phyloP scores from a whole-genome alignment of 2,113 vertebrate genomes.

The Nettapus auritus region DNA sequence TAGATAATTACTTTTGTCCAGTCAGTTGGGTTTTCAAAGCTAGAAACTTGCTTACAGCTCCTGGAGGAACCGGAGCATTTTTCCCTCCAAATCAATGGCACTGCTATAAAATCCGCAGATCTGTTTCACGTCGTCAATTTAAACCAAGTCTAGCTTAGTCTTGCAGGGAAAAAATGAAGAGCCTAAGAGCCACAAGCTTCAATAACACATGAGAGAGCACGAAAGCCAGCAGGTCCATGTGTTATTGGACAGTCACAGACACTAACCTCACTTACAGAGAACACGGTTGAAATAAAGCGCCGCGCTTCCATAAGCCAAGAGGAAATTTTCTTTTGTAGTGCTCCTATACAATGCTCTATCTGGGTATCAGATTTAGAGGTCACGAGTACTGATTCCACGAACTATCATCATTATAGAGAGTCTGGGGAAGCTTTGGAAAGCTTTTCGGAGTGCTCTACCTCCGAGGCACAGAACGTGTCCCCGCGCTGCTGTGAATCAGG shows the following conservation, averaged over 20 bases:
- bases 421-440: neutral
- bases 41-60: slow-evolving; percentile 35
- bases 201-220: slow-evolving; percentile 81
- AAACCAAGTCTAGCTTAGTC: slow-evolving; percentile 15
- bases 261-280: slow-evolving; percentile 84
- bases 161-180: slow-evolving; percentile 51
- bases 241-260: slow-evolving; percentile 84
- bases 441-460: neutral
- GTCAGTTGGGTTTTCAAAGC: slow-evolving; percentile 14
- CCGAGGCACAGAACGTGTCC: neutral
- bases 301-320: neutral
- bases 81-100: neutral
- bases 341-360: neutral
- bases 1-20: neutral
- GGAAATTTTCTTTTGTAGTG: neutral
- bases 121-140: slow-evolving; percentile 48
- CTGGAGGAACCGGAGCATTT: neutral
- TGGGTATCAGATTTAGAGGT: neutral
- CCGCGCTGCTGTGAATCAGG: neutral
- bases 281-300: neutral
- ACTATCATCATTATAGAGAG: neutral
- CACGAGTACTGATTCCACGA: neutral
- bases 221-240: slow-evolving; percentile 77
- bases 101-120: slow-evolving; percentile 12
- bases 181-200: slow-evolving; percentile 78